phyloP scores from a whole-genome alignment of 2,113 vertebrate genomes.

The Dissostichus mawsoni region DNA sequence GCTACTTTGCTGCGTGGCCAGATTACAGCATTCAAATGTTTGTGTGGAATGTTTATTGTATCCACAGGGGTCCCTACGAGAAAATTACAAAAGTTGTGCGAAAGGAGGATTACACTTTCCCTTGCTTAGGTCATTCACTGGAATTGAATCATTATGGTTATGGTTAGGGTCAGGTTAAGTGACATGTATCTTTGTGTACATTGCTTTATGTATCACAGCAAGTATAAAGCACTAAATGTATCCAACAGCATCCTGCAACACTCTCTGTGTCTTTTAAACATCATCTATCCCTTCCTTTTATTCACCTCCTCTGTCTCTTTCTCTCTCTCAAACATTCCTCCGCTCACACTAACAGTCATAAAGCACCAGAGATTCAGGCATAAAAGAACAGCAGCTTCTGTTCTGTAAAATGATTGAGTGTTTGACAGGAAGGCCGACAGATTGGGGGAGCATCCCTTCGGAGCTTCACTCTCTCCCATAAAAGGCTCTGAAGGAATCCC shows the following conservation, averaged over 20 bases:
- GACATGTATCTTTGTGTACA: neutral
- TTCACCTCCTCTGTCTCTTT: neutral
- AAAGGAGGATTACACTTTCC: too few relatives aligned
- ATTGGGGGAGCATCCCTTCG: slow-evolving; percentile 42
- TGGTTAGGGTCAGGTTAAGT: neutral
- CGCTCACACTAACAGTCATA: slow-evolving; percentile 24
- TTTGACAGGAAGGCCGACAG: slow-evolving; percentile 58
- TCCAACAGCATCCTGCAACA: neutral
- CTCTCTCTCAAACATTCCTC: slow-evolving; percentile 1
- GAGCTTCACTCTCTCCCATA: slow-evolving; percentile 61
- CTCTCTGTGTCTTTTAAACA: neutral
- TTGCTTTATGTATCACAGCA: neutral
- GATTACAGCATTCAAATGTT: too few relatives aligned
- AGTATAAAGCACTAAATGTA: neutral
- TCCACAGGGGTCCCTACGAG: too few relatives aligned
- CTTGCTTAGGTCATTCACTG: too few relatives aligned
- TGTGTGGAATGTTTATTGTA: too few relatives aligned
- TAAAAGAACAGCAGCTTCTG: slow-evolving; percentile 54
- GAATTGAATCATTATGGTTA: too few relatives aligned
- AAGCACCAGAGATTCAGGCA: slow-evolving; percentile 43
- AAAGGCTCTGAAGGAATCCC: slow-evolving; percentile 62
- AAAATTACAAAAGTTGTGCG: too few relatives aligned
- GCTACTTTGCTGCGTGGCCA: too few relatives aligned
- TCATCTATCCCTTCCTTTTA: neutral
- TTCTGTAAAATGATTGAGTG: slow-evolving; percentile 41